These are phyloP conservation scores for Pediacus dermestoides DNA, from an alignment of 2,888 invertebrate genomes.

Conservation along the genomic window DNA sequence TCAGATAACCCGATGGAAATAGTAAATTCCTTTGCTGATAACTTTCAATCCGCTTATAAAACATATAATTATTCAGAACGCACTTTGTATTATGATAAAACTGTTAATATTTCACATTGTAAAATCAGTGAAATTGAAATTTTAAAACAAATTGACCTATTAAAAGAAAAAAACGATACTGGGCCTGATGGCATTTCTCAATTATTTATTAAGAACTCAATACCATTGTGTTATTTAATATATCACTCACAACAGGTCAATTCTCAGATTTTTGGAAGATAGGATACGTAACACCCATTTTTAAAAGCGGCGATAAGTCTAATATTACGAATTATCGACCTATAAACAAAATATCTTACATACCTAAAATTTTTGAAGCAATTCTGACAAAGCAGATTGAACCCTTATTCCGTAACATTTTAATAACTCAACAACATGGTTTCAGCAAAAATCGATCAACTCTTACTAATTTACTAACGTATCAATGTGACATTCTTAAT, in stretches of 20 bases:
- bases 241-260: neutral
- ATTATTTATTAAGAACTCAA: too few species aligned
- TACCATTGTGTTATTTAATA: too few species aligned
- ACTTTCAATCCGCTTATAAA: too few species aligned
- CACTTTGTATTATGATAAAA: too few species aligned
- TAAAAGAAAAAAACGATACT: too few species aligned
- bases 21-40: too few species aligned
- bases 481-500: neutral
- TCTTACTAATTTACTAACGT: neutral
- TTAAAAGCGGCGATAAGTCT: conserved; percentile 1
- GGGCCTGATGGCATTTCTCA: too few species aligned
- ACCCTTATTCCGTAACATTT: neutral
- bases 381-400: neutral
- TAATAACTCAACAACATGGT: neutral
- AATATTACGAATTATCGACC: conserved; percentile 1
- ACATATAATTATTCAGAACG: too few species aligned
- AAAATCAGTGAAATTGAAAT: too few species aligned
- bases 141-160: too few species aligned
- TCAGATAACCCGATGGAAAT: too few species aligned
- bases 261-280: conserved; percentile 1
- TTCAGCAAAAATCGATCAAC: neutral
- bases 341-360: neutral
- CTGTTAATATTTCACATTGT: too few species aligned
- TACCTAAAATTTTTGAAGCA: conserved; percentile 3
- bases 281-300: neutral